Percentiles rank a stretch among this genome's conserved stretches.
These are phyloP conservation scores for Brachionus rubens DNA, from an alignment of 1,140 invertebrate species.

Conservation along the genomic window DNA sequence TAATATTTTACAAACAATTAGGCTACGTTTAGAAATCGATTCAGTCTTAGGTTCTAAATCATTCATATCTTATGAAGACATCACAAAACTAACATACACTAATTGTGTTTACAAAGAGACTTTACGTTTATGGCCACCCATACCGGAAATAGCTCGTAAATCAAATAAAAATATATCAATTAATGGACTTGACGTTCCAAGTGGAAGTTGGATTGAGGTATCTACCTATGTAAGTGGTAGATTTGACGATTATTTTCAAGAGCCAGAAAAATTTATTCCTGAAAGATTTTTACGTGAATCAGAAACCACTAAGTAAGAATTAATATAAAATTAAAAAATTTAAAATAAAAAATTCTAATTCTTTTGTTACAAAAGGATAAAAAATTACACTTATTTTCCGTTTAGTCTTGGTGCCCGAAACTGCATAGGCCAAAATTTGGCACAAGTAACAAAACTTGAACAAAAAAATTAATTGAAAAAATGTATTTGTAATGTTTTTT, in stretches of 20 bases:
- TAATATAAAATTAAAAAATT: not conserved
- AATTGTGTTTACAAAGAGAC: slow-evolving; percentile 45
- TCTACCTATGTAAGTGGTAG: slow-evolving; percentile 45
- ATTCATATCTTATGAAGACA: not conserved
- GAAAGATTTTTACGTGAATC: slow-evolving; percentile 28
- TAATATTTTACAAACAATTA: not conserved
- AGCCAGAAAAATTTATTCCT: slow-evolving; percentile 7
- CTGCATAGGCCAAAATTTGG: slow-evolving; percentile 44
- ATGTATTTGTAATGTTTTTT: not conserved
- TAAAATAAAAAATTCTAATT: not conserved
- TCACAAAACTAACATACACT: not conserved
- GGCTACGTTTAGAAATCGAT: slow-evolving; percentile 27
- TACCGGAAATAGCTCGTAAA: slow-evolving; percentile 34
- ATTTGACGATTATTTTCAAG: slow-evolving; percentile 29
- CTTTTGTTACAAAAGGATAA: not conserved
- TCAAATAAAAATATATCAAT: not conserved
- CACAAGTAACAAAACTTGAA: slow-evolving; percentile 30
- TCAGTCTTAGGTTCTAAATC: slow-evolving; percentile 3
- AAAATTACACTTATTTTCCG: slow-evolving; percentile 46
- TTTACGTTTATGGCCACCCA: slow-evolving; percentile 35
- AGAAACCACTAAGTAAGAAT: slow-evolving; percentile 3
- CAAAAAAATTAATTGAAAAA: not conserved
- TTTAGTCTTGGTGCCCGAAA: slow-evolving; percentile 37
- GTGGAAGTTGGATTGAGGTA: slow-evolving; percentile 35
- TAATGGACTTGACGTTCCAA: slow-evolving; percentile 3